Evolutionary conservation across 1,140 invertebrate genomes (phyloP).

Genomic region (Drosophila carrolli): DNA sequence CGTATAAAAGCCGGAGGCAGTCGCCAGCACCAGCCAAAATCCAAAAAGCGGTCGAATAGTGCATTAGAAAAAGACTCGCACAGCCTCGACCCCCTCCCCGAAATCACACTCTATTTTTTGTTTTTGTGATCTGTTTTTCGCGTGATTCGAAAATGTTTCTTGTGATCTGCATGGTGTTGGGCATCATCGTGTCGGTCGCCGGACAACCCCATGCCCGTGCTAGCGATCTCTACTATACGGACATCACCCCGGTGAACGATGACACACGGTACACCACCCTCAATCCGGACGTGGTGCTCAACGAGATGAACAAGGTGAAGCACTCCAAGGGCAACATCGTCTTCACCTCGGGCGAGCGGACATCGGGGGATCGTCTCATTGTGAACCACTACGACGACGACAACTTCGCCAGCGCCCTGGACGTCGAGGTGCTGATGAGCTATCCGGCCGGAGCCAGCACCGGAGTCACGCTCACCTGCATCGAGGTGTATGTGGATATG

Average conservation of each 20-base stretch:
- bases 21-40: conserved; percentile 36
- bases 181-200: background rate
- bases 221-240: conserved; percentile 58
- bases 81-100: too few relatives aligned
- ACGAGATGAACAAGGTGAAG: conserved; percentile 59
- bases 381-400: conserved; percentile 65
- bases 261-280: conserved; percentile 42
- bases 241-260: conserved; percentile 66
- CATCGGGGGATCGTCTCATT: conserved; percentile 64
- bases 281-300: conserved; percentile 45
- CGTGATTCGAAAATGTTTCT: background rate
- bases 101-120: background rate
- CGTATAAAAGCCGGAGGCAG: conserved; percentile 53
- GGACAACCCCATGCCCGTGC: conserved; percentile 35
- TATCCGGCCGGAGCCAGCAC: conserved; percentile 50
- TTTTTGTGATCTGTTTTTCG: conserved; percentile 4
- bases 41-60: conserved; percentile 12
- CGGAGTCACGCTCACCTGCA: conserved; percentile 55
- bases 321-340: conserved; percentile 75
- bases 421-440: conserved; percentile 64
- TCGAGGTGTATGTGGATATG: conserved; percentile 74
- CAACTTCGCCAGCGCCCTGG: conserved; percentile 55
- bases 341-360: conserved; percentile 59
- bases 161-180: conserved; percentile 3
- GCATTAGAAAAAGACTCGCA: conserved; percentile 8